These are phyloP conservation scores for Sorex araneus DNA, from an alignment of 2,113 vertebrate genomes.

Conservation along the genomic window DNA sequence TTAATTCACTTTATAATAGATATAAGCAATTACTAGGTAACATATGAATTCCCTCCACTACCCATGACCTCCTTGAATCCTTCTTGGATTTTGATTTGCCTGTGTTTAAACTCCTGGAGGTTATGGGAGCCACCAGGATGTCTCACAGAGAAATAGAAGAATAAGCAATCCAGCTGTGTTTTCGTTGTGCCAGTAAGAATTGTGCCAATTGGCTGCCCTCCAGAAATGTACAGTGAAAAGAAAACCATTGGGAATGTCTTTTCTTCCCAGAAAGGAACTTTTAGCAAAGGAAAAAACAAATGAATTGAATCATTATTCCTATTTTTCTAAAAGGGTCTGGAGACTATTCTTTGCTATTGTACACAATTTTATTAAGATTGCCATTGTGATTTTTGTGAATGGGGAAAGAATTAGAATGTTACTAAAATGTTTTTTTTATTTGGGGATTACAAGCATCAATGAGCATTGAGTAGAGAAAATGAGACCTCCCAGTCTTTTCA, in stretches of 20 bases:
- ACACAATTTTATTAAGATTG: neutral
- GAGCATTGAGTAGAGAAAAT: neutral
- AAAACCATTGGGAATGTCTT: neutral
- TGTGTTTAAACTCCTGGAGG: slow-evolving; percentile 52
- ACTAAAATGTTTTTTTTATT: neutral
- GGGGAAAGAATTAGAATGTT: neutral
- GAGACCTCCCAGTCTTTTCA: neutral
- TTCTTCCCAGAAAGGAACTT: slow-evolving; percentile 1
- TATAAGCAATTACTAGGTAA: slow-evolving; percentile 24
- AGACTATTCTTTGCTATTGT: neutral
- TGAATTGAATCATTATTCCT: neutral
- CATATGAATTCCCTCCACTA: neutral
- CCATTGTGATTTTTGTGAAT: neutral
- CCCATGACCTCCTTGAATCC: neutral
- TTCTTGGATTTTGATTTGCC: slow-evolving; percentile 65
- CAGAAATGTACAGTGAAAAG: neutral
- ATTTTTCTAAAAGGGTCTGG: slow-evolving; percentile 28
- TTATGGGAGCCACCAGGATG: neutral
- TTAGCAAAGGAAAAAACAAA: neutral
- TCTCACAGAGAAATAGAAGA: slow-evolving; percentile 53
- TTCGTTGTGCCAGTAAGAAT: neutral
- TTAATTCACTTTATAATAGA: slow-evolving; percentile 45
- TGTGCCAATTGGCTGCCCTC: slow-evolving; percentile 36
- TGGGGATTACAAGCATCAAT: neutral
- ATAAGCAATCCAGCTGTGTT: slow-evolving; percentile 35